Evolutionary conservation across 2,888 invertebrate species (phyloP), one percentile per base, ranked within the genome.

Genomic region (Osmoderma eremita): DNA sequence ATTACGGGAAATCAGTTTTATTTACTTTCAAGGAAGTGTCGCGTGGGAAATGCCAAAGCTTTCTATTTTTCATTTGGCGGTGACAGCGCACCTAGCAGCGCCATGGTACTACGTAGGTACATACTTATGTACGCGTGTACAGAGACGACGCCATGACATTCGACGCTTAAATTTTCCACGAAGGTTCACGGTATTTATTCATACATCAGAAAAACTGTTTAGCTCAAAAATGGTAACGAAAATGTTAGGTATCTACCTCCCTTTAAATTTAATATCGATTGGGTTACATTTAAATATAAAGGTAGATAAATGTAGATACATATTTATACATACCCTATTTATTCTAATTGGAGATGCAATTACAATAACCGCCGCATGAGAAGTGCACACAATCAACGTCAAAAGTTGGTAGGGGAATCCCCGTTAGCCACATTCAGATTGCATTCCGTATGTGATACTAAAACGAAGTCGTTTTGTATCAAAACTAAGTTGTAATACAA

Each of bases 1-100:
- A 61, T 61, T 61, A 61, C 58, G 17, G 18, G 48, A 61, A 61
- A 61, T 61, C 58, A 42, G 58, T 48, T 61, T 61, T 61, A 61
- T 61, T 61, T 61, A 61, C 58, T 30, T 45, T 36, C 56, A 56
- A 41, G 56, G 41, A 56, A 41, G 42, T 15, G 56, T 41, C 56
- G 41, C 42, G 56, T 56, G 56, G 56, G 56, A 56, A 56, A 56
- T 56, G 56, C 41, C 22, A 41, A 56, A 56, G 22, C 42, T 56
- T 39, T 42, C 56, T 22, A 41, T 15, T 56, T 56, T 42, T 22
- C 13, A 41, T 13, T 42, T 22, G 56, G n/a, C 39, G 42, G 13
- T 41, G 39, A 56, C 41, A 22, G 13, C 54, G 13, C 39, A 42
- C 24, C 20, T 42, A 24, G 41, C 15, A 22, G 20, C 13, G 10